Evolutionary conservation across 2,113 vertebrate genomes (phyloP), one percentile per base, ranked within the genome.

Genomic region (Alectura lathami): DNA sequence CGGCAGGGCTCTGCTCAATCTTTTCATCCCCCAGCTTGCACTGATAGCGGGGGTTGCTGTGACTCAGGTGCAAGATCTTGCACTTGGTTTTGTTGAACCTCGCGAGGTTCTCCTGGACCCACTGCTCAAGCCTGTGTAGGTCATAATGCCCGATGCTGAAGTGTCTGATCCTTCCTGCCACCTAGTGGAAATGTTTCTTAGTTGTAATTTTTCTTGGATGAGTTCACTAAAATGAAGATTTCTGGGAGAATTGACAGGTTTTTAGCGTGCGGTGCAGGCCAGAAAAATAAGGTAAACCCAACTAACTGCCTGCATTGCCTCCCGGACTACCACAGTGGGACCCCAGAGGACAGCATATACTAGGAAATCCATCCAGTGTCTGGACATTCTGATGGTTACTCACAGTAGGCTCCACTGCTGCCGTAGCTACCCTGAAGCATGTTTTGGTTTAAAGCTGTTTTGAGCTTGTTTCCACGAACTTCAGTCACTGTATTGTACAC

Each of bases 101-200:
- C n/a, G n/a, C n/a, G n/a, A n/a, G n/a, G n/a, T n/a, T n/a, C n/a
- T n/a, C n/a, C n/a, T n/a, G n/a, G n/a, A n/a, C n/a, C n/a, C n/a
- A n/a, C n/a, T n/a, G n/a, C n/a, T n/a, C n/a, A n/a, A n/a, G n/a
- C n/a, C n/a, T n/a, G n/a, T n/a, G n/a, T n/a, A n/a, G n/a, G n/a
- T n/a, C n/a, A 4, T 29, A 47, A 5, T 40, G 34, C 7, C 12
- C 24, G 16, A 40, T 42, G 13, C 3, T 57, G 72, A 80, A 77
- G 47, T 34, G 23, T 81, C 38, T 94, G 76, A 81, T 64, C 51
- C 21, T 60, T 83, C 80, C 86, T 93, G 73, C 69, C 88, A 94
- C 83, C 60, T 91, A 60, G 68, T 89, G 77, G 86, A 72, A 92
- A 86, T 8, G 11, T 59, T 84, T 86, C 30, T 77, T 51, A 74